phyloP scores from a whole-genome alignment of 2,888 invertebrate genomes.

The Ariolimax columbianus region DNA sequence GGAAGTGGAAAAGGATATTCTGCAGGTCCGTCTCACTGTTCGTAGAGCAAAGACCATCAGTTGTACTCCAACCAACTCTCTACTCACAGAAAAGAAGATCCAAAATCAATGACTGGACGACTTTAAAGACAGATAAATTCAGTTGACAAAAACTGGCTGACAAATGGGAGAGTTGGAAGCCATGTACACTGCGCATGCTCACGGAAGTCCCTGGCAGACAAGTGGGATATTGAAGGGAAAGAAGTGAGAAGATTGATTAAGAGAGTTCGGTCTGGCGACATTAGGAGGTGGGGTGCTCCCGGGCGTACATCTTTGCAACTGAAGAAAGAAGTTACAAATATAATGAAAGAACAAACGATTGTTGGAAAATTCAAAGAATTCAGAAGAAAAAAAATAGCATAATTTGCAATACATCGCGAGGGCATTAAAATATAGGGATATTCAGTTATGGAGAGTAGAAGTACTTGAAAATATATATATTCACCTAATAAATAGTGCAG shows the following conservation, averaged over 20 bases:
- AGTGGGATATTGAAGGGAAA: slow-evolving; percentile 28
- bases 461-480: too few species aligned
- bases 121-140: slow-evolving; percentile 34
- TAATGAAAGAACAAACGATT: not conserved
- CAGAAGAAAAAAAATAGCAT: too few species aligned
- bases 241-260: slow-evolving; percentile 16
- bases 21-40: not conserved
- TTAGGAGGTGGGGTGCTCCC: not conserved
- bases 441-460: too few species aligned
- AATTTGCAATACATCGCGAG: too few species aligned
- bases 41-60: too few species aligned
- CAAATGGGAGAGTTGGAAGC: slow-evolving; percentile 31
- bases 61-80: not conserved
- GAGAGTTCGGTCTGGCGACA: not conserved
- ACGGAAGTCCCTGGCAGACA: slow-evolving; percentile 30
- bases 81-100: not conserved
- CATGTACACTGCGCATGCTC: slow-evolving; percentile 20
- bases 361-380: too few species aligned
- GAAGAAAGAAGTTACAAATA: not conserved
- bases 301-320: not conserved
- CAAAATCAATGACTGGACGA: slow-evolving; percentile 9
- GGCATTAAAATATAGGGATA: too few species aligned
- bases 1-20: not conserved
- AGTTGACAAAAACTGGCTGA: slow-evolving; percentile 27
- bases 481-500: too few species aligned